A percentile compares a stretch with the other conserved stretches of the same genome.
Conservation (phyloP, 2,888 invertebrate genomes). For the Gerris lacustris region DNA sequence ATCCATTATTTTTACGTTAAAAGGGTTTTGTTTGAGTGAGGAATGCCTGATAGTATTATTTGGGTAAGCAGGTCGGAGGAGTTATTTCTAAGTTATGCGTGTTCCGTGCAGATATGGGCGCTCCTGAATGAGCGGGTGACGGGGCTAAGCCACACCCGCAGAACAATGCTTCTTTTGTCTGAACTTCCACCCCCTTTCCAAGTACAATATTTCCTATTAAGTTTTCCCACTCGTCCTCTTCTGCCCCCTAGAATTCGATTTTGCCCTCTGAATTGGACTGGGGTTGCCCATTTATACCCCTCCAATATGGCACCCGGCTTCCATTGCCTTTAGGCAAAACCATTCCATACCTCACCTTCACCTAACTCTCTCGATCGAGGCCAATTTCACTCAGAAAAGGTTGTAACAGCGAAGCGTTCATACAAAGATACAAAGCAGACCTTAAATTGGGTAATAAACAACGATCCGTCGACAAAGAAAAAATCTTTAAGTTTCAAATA, state of each 20-base stretch:
- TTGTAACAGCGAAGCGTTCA: no score
- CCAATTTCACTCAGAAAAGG: not conserved
- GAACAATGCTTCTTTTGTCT: slow-evolving; percentile 1
- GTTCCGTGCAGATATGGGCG: not conserved
- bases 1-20: no score
- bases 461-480: no score
- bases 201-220: slow-evolving; percentile 5
- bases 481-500: no score
- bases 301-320: not conserved
- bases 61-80: not conserved
- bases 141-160: not conserved
- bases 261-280: not conserved
- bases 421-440: no score
- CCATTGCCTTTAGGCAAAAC: not conserved
- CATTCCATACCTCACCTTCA: not conserved
- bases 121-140: not conserved
- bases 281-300: not conserved
- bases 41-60: not conserved
- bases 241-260: not conserved
- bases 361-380: not conserved
- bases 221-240: not conserved
- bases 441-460: no score
- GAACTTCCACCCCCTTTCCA: not conserved
- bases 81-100: not conserved
- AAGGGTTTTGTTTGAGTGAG: no score